phyloP scores from a whole-genome alignment of 2,113 vertebrate species.

The Megaptera novaeangliae region DNA sequence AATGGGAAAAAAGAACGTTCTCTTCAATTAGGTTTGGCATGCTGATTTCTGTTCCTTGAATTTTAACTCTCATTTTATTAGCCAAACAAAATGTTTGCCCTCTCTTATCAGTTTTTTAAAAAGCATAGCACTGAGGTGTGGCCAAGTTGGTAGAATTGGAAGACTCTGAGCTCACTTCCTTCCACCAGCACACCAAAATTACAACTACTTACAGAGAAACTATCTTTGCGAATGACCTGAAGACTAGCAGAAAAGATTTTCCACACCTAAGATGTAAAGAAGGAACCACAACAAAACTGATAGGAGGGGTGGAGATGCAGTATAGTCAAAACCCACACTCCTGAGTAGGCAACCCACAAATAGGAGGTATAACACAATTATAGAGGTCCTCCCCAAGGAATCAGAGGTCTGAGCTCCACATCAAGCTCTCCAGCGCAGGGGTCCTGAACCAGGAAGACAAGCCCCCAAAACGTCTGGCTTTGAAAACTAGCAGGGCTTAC shows the following conservation, averaged over 20 bases:
- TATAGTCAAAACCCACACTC: neutral
- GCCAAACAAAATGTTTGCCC: neutral
- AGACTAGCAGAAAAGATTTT: neutral
- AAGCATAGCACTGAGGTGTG: neutral
- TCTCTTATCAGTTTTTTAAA: neutral
- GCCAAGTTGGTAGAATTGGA: neutral
- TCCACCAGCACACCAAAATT: neutral
- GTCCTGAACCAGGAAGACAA: neutral
- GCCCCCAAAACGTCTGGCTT: neutral
- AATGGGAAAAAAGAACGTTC: neutral
- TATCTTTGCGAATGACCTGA: neutral
- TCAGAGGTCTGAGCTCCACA: neutral
- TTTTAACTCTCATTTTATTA: neutral
- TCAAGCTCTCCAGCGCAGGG: neutral
- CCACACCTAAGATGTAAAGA: neutral
- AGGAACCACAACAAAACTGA: neutral
- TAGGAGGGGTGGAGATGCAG: neutral
- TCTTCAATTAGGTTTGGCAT: neutral
- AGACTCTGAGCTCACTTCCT: neutral
- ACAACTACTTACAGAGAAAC: neutral
- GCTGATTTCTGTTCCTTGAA: neutral
- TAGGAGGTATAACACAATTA: neutral
- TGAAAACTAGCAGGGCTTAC: neutral
- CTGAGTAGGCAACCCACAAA: neutral
- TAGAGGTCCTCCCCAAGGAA: neutral